Base-by-base conservation (phyloP, 2,888 invertebrate genomes). In the Andrena flavipes region DNA sequence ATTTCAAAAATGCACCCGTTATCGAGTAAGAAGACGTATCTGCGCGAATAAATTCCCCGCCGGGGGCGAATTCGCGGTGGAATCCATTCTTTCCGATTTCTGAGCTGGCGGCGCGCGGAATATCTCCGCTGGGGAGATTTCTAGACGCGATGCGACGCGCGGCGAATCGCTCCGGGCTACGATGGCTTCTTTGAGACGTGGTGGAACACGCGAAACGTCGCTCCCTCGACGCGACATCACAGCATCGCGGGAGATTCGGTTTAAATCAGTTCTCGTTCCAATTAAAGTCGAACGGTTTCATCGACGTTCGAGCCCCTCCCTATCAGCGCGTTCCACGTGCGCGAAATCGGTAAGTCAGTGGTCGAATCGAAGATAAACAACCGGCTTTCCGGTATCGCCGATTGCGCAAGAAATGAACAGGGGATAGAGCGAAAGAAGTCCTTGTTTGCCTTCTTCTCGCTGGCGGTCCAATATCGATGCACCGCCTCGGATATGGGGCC, bases 401-500 rank as follows among this genome's bases (percentile, higher is more conserved):
- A 23, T 72, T 64, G 42, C 23, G 56, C 35, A 16, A n/a, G 29
- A 60, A 49, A 26, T 8, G 16, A 16, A 33, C 10, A 1, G 8
- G 5, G 35, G 30, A 30, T 8, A 42, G 29, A 16, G 20, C 16
- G 48, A 60, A 63, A 54, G 49, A 26, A 79, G 63, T 74, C 79
- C 76, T 79, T 87, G 87, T 86, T 86, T 84, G 86, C 82, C 80
- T 79, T 86, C 63, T 60, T 68, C 70, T 65, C 68, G 60, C 35
- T 74, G 59, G 59, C 75, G 70, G 56, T 67, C 62, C 83, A 83
- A 86, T 86, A 85, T 84, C 85, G 78, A 70, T 68, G 74, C 70
- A 51, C 54, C 69, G 49, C 70, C 76, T 48, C 74, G 64, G 59
- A 54, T 75, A 68, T 78, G 75, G 71, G 69, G 63, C 67, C 49